Evolutionary conservation across 1,140 invertebrate genomes (phyloP).

Genomic region (Drosophila trapezifrons): DNA sequence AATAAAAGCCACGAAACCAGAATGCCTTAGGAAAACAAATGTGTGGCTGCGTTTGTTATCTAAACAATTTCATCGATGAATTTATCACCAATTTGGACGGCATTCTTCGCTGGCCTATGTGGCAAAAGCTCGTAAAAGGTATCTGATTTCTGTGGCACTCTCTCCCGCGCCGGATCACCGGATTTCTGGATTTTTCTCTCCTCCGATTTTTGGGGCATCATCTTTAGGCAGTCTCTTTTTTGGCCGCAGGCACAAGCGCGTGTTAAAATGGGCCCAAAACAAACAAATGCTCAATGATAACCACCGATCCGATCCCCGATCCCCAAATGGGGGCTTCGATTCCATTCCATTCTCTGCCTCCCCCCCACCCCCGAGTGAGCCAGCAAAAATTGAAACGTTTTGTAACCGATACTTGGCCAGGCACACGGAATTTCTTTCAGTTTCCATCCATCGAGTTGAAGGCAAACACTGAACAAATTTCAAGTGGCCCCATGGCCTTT

Average conservation of each 20-base stretch:
- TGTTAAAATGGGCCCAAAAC: slow-evolving; percentile 73
- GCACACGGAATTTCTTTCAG: slow-evolving; percentile 31
- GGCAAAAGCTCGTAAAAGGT: slow-evolving; percentile 56
- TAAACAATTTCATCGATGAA: slow-evolving; percentile 63
- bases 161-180: slow-evolving; percentile 9
- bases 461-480: slow-evolving; percentile 43
- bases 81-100: slow-evolving; percentile 64
- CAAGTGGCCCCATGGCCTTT: slow-evolving; percentile 33
- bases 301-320: slow-evolving; percentile 65
- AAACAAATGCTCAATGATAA: slow-evolving; percentile 70
- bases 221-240: slow-evolving; percentile 22
- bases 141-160: slow-evolving; percentile 63
- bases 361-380: slow-evolving; percentile 58
- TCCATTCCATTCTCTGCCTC: slow-evolving; percentile 45
- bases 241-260: slow-evolving; percentile 58
- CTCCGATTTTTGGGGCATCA: slow-evolving; percentile 26
- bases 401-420: slow-evolving; percentile 74
- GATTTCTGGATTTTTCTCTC: slow-evolving; percentile 6
- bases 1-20: slow-evolving; percentile 20
- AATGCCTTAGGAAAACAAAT: slow-evolving; percentile 14
- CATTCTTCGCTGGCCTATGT: slow-evolving; percentile 50
- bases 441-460: slow-evolving; percentile 29
- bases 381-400: slow-evolving; percentile 78
- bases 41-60: slow-evolving; percentile 43
- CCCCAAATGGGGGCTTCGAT: slow-evolving; percentile 44